Evolutionary conservation across 2,113 vertebrate species (phyloP).

Genomic region (Plestiodon gilberti): DNA sequence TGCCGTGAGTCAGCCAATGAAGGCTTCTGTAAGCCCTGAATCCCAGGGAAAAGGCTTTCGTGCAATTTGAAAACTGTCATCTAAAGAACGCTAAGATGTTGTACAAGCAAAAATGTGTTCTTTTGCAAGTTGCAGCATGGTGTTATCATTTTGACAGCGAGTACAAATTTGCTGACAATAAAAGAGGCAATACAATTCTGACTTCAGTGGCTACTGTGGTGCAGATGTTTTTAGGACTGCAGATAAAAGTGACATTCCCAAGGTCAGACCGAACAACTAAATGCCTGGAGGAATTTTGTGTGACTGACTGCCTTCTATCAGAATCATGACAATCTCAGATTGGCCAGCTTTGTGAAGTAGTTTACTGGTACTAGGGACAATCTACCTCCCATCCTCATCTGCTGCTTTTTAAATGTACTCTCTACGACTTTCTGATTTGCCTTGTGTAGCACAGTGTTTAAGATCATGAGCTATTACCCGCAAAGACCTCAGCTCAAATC

Average conservation of each 20-base stretch:
- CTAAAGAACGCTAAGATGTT: not conserved
- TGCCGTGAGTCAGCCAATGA: too few species aligned
- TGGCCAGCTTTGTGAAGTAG: not conserved
- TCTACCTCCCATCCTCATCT: not conserved
- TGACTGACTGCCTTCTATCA: not conserved
- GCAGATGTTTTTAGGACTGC: not conserved
- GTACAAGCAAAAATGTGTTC: constrained; percentile 19
- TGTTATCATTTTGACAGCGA: not conserved
- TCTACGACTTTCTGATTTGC: not conserved
- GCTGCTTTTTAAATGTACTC: constrained; percentile 1
- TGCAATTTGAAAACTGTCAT: not conserved
- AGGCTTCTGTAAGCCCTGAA: not conserved
- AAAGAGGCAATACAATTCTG: constrained; percentile 1
- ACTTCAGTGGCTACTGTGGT: not conserved
- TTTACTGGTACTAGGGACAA: constrained; percentile 5
- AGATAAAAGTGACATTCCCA: constrained; percentile 23
- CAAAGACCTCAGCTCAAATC: not conserved
- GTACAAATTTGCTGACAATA: not conserved
- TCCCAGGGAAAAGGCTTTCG: not conserved
- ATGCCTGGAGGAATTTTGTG: constrained; percentile 12
- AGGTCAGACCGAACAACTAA: constrained; percentile 9
- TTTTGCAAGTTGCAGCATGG: not conserved
- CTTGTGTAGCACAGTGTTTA: not conserved
- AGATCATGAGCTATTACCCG: not conserved
- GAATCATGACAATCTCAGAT: constrained; percentile 1